Percentiles rank a stretch among this genome's conserved stretches.
phyloP scores from a whole-genome alignment of 2,113 vertebrate species.

The Herpailurus yagouaroundi region DNA sequence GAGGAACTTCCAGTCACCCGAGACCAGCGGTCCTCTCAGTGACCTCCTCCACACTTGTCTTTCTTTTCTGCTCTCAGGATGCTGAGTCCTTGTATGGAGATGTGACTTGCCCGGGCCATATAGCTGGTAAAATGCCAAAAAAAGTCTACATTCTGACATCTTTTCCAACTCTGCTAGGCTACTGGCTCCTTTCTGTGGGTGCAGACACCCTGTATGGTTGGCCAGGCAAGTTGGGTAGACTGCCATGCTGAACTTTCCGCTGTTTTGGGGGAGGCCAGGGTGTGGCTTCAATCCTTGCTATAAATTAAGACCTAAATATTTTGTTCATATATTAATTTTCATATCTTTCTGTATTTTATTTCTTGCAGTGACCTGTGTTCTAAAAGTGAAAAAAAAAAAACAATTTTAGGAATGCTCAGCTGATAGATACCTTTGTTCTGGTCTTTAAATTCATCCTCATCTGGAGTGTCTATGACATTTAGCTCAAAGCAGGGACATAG shows the following conservation, averaged over 20 bases:
- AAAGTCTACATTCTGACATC: not conserved
- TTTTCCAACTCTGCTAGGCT: not conserved
- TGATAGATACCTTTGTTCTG: not conserved
- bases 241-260: not conserved
- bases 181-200: fast-evolving
- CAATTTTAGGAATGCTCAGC: not conserved
- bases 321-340: not conserved
- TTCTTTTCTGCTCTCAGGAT: too few species aligned
- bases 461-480: not conserved
- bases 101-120: not conserved
- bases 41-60: not conserved
- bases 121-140: not conserved
- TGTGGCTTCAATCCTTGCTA: not conserved
- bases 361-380: not conserved
- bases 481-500: not conserved
- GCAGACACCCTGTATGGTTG: not conserved
- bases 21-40: not conserved
- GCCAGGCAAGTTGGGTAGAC: too few species aligned
- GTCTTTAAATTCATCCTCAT: not conserved
- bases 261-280: not conserved
- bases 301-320: not conserved
- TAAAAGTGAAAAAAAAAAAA: not conserved
- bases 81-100: not conserved
- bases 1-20: not conserved
- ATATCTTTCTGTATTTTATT: not conserved